Conservation (phyloP, 2,113 vertebrate species). For the Istiophorus platypterus region DNA sequence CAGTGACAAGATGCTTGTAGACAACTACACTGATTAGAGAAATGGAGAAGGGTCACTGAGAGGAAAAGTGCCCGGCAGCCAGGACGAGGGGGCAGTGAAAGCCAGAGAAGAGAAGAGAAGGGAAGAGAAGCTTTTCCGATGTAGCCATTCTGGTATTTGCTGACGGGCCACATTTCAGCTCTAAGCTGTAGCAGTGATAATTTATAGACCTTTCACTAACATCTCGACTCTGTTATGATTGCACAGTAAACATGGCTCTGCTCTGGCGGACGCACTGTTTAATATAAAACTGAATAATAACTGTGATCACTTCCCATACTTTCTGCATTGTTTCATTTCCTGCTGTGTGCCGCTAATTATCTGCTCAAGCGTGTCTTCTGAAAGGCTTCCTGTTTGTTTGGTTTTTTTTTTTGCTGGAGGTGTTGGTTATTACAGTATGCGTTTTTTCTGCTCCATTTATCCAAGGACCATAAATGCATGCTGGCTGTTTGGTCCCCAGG, state of each 20-base stretch:
- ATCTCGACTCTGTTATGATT: constrained; percentile 64
- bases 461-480: constrained; percentile 59
- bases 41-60: constrained; percentile 48
- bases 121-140: constrained; percentile 22
- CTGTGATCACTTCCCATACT: constrained; percentile 31
- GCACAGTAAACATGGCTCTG: constrained; percentile 62
- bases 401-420: constrained; percentile 50
- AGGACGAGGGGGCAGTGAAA: constrained; percentile 20
- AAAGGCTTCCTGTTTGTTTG: constrained; percentile 44
- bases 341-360: constrained; percentile 22
- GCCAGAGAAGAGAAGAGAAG: background rate
- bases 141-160: constrained; percentile 27
- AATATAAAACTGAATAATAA: constrained; percentile 53
- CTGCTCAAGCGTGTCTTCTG: constrained; percentile 9
- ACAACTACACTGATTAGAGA: constrained; percentile 53
- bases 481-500: constrained; percentile 68
- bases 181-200: constrained; percentile 41
- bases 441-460: constrained; percentile 80
- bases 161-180: constrained; percentile 54
- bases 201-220: constrained; percentile 63
- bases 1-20: constrained; percentile 46
- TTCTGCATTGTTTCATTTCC: constrained; percentile 18
- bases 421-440: constrained; percentile 71
- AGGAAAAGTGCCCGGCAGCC: constrained; percentile 38
- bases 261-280: constrained; percentile 45